phyloP scores from a whole-genome alignment of 2,888 invertebrate genomes.

The Macroteleia sp. region DNA sequence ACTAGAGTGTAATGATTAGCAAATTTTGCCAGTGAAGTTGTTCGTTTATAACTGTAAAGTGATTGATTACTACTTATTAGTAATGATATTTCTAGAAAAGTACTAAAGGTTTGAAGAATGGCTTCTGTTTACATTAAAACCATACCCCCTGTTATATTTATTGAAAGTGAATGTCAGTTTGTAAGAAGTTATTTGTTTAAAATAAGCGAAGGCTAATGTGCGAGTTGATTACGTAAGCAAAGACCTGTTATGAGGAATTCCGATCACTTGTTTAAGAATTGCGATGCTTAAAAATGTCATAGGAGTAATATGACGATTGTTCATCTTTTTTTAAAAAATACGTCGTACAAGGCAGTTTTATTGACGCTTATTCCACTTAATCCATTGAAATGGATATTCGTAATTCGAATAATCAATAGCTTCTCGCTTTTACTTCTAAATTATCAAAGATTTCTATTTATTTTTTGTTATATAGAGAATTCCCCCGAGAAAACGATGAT shows the following conservation, averaged over 20 bases:
- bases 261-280: background rate
- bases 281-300: background rate
- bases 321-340: no score
- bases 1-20: background rate
- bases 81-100: background rate
- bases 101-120: background rate
- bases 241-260: background rate
- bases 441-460: no score
- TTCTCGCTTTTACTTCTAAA: no score
- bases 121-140: background rate
- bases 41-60: background rate
- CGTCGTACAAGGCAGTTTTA: no score
- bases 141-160: background rate
- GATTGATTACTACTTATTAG: background rate
- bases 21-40: background rate
- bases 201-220: background rate
- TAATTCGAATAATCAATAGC: no score
- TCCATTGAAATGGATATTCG: no score
- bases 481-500: background rate
- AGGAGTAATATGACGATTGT: background rate
- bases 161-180: background rate
- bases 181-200: background rate
- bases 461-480: no score
- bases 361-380: no score
- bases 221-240: background rate